Evolutionary conservation across 2,113 vertebrate genomes (phyloP).

Genomic region (Nanger granti): DNA sequence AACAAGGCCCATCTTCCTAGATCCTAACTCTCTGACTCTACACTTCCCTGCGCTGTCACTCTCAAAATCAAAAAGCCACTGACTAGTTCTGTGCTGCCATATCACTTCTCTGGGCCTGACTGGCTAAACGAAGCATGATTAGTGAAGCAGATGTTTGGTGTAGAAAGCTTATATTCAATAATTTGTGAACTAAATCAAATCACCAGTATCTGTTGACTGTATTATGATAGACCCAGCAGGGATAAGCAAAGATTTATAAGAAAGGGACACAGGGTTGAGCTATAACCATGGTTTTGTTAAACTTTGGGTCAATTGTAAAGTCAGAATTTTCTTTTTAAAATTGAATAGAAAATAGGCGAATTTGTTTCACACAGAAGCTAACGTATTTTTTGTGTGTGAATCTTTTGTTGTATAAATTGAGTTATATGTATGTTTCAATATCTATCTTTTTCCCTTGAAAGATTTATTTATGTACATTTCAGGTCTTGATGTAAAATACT

Average conservation of each 20-base stretch:
- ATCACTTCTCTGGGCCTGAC: not conserved
- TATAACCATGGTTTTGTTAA: not conserved
- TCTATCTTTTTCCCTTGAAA: not conserved
- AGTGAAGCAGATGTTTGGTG: not conserved
- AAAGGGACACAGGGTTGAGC: not conserved
- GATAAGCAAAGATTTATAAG: not conserved
- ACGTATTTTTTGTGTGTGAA: not conserved
- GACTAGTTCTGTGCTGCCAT: too few species aligned
- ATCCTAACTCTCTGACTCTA: not conserved
- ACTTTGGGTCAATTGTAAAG: not conserved
- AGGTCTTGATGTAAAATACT: not conserved
- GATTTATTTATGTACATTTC: not conserved
- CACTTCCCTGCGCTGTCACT: not conserved
- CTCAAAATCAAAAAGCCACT: not conserved
- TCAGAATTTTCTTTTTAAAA: not conserved
- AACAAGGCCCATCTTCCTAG: not conserved
- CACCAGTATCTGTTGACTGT: not conserved
- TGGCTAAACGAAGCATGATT: not conserved
- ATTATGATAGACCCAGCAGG: not conserved
- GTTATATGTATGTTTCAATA: not conserved
- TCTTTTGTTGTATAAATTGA: not conserved
- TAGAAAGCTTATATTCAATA: not conserved
- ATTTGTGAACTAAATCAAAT: not conserved
- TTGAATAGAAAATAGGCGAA: not conserved
- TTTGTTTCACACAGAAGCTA: not conserved